Base-by-base conservation (phyloP, 2,888 invertebrate genomes). In the Timema cristinae region DNA sequence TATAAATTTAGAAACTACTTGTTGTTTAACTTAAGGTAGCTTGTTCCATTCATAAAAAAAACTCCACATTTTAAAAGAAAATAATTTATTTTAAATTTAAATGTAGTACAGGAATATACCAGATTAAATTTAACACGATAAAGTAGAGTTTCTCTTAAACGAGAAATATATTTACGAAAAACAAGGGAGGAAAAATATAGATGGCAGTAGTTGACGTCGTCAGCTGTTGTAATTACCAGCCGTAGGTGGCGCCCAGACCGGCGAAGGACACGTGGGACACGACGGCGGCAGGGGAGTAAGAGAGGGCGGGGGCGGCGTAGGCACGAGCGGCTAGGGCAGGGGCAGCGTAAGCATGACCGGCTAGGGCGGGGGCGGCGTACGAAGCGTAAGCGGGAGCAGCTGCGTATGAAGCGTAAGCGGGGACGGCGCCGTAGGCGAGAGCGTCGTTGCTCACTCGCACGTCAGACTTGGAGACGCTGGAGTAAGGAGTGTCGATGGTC, bases 401-500 rank as follows among this genome's bases (percentile, higher is more conserved):
- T n/a, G n/a, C n/a, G n/a, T n/a, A n/a, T n/a, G n/a, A n/a, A 48
- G 73, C 74, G 59, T 76, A 73, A 49, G 72, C 73, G 67, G 78
- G 72, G 63, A 73, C 74, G 69, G 73, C 71, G 69, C 68, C 72
- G 73, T 74, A 73, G 69, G 71, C 71, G 67, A 70, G 49, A 59
- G 70, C 73, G 70, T 76, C 75, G 70, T 76, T 76, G 71, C 75
- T 76, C 32, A 90, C 88, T 16, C 90, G 86, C 50, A 90, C 86
- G 78, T 90, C 90, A 47, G 89, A 83, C 79, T 90, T 90, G 78
- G 89, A 87, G 63, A 89, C 89, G 79, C 89, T 90, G 68, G 90
- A 90, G 84, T 86, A 91, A 9, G 91, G 90, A 4, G 91, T 91
- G 81, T 89, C 88, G 77, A 91, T 86, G 74, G 89, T 86, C 80